Evolutionary conservation across 2,113 vertebrate species (phyloP).

Genomic region (Micromys minutus): DNA sequence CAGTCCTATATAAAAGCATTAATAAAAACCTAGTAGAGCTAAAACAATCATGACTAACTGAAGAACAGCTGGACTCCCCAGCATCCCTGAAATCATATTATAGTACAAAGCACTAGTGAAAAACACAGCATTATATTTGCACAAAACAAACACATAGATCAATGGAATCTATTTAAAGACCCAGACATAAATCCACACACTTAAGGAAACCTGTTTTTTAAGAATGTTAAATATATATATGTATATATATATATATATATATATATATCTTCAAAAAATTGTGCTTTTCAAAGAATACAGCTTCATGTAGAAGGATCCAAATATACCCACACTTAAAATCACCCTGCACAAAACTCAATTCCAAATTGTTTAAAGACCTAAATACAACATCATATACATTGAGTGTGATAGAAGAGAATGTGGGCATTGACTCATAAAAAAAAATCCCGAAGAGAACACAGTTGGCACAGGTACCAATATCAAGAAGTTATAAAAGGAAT

Average conservation of each 20-base stretch:
- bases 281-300: background rate
- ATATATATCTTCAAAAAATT: background rate
- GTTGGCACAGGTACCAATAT: background rate
- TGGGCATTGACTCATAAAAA: no score
- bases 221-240: no score
- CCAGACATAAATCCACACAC: background rate
- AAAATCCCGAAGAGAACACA: background rate
- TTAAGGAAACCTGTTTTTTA: background rate
- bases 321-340: background rate
- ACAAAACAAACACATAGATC: background rate
- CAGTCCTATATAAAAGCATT: background rate
- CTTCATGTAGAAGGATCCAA: background rate
- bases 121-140: background rate
- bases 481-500: background rate
- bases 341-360: background rate
- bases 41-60: background rate
- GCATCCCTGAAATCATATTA: background rate
- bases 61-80: background rate
- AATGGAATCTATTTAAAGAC: background rate
- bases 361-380: background rate
- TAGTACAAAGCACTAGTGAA: background rate
- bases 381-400: background rate
- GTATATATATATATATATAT: no score
- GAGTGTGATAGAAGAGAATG: background rate
- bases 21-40: background rate